Evolutionary conservation across 2,113 vertebrate genomes (phyloP).

Genomic region (Syrmaticus mikado): DNA sequence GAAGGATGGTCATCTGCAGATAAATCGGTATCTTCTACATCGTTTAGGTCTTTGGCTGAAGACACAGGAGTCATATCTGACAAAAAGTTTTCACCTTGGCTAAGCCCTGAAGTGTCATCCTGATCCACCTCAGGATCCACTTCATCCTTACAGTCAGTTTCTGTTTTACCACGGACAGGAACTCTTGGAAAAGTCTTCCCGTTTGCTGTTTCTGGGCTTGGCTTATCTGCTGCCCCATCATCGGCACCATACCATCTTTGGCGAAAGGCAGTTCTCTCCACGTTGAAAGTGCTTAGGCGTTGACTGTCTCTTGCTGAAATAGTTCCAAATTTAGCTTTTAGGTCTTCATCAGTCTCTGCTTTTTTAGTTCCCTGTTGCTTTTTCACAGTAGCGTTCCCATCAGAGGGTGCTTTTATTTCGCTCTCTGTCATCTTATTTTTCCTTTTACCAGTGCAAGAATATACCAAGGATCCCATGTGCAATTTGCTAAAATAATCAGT

Average conservation of each 20-base stretch:
- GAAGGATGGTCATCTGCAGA: conserved; percentile 81
- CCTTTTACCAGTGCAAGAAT: conserved; percentile 88
- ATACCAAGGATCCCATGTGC: conserved; percentile 90
- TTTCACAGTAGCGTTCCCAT: conserved; percentile 79
- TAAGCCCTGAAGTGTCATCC: conserved; percentile 71
- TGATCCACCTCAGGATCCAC: conserved; percentile 78
- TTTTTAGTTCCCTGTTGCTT: conserved; percentile 79
- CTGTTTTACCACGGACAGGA: conserved; percentile 80
- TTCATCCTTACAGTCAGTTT: conserved; percentile 81
- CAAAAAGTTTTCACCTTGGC: conserved; percentile 83
- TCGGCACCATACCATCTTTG: conserved; percentile 87
- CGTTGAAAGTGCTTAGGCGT: conserved; percentile 88
- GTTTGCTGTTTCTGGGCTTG: conserved; percentile 77
- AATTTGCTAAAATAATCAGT: conserved; percentile 95
- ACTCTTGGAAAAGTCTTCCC: conserved; percentile 81
- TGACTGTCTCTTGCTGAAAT: conserved; percentile 88
- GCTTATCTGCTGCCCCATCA: conserved; percentile 83
- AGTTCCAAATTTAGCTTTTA: conserved; percentile 86
- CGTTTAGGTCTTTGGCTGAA: conserved; percentile 83
- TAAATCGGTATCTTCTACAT: conserved; percentile 75
- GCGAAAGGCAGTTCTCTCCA: conserved; percentile 92
- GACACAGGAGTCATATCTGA: conserved; percentile 79
- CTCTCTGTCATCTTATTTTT: conserved; percentile 85
- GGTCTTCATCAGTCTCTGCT: conserved; percentile 81
- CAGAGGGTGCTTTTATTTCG: conserved; percentile 78